Conservation (phyloP, 2,888 invertebrate genomes). For the Venusia cambrica region DNA sequence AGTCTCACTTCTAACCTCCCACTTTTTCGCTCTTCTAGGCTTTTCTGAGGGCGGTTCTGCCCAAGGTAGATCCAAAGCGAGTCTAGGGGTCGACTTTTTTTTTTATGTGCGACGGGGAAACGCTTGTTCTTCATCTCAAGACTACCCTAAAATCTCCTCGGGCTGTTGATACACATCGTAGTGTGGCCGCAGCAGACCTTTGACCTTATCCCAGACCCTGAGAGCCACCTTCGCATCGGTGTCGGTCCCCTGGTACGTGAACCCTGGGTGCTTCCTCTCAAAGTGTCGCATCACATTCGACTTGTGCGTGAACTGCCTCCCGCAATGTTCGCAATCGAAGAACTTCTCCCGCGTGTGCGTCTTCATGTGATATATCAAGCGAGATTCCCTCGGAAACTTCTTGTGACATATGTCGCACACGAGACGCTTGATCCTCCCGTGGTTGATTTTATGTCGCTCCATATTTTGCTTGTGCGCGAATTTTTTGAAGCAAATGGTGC, state of each 20-base stretch:
- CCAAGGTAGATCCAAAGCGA: too few relatives aligned
- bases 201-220: constrained; percentile 48
- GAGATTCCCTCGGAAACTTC: constrained; percentile 54
- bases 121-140: too few relatives aligned
- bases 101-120: too few relatives aligned
- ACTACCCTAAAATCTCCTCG: constrained; percentile 30
- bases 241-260: constrained; percentile 40
- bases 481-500: constrained; percentile 34
- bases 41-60: too few relatives aligned
- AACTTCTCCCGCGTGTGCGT: constrained; percentile 53
- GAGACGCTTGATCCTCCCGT: constrained; percentile 48
- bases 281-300: constrained; percentile 61
- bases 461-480: constrained; percentile 61
- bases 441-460: constrained; percentile 49
- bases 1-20: too few relatives aligned
- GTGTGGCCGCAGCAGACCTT: constrained; percentile 29
- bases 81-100: too few relatives aligned
- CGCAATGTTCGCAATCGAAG: constrained; percentile 51
- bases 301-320: constrained; percentile 56
- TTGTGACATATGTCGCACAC: constrained; percentile 57
- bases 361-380: constrained; percentile 59
- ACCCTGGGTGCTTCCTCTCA: constrained; percentile 53
- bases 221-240: constrained; percentile 57
- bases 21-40: too few relatives aligned
- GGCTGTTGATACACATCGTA: constrained; percentile 25